Evolutionary conservation across 92 coral and sea anemone genomes (phyloP).

Genomic region (Anthopleura xanthogrammica): DNA sequence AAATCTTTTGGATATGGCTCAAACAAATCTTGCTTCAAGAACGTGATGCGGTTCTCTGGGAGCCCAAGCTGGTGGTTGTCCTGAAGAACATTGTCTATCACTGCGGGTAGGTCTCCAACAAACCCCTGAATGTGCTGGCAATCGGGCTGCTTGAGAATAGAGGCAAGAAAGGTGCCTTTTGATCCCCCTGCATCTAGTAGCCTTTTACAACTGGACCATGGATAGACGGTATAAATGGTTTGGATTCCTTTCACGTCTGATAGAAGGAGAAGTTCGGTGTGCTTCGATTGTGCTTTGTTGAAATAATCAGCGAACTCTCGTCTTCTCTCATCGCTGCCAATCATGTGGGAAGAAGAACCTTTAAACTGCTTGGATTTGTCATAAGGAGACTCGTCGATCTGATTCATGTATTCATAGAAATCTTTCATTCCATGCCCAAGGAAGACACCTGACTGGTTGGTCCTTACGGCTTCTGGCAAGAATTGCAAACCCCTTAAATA

Average conservation of each 20-base stretch:
- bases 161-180: slow-evolving; percentile 50
- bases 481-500: background rate
- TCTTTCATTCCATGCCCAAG: slow-evolving; percentile 47
- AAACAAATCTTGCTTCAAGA: slow-evolving; percentile 11
- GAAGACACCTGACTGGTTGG: slow-evolving; percentile 2
- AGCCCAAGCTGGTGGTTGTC: slow-evolving; percentile 5
- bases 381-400: slow-evolving; percentile 4
- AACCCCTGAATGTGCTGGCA: slow-evolving; percentile 56
- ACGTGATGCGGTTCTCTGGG: slow-evolving; percentile 13
- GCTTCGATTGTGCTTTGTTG: slow-evolving; percentile 15
- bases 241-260: background rate
- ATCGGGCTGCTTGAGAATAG: slow-evolving; percentile 49
- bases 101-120: slow-evolving; percentile 17
- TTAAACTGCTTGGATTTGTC: slow-evolving; percentile 4
- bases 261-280: background rate
- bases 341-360: slow-evolving; percentile 8
- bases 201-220: slow-evolving; percentile 50
- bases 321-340: slow-evolving; percentile 48
- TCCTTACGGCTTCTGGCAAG: slow-evolving; percentile 15
- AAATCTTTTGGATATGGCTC: slow-evolving; percentile 7
- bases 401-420: slow-evolving; percentile 28
- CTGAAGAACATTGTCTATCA: background rate
- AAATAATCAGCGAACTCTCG: slow-evolving; percentile 43
- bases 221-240: slow-evolving; percentile 36
- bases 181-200: slow-evolving; percentile 65